Conservation (phyloP, 2,113 vertebrate species). For the Pygoscelis adeliae region DNA sequence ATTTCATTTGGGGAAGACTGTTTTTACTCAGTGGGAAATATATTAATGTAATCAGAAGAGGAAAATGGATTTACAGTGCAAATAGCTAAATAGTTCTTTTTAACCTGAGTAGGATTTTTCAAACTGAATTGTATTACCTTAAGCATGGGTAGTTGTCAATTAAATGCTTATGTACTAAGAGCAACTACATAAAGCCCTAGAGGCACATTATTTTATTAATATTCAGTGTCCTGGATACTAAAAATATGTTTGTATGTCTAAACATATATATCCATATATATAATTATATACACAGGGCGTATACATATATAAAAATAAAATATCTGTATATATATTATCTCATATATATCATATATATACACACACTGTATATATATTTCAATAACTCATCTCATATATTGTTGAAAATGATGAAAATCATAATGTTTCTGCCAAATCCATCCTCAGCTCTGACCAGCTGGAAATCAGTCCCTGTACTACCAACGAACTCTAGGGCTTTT, state of each 20-base stretch:
- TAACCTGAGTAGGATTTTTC: neutral
- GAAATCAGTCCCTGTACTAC: neutral
- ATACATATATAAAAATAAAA: neutral
- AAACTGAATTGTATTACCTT: neutral
- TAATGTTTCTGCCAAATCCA: neutral
- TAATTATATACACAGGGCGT: neutral
- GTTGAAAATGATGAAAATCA: neutral
- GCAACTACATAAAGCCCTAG: neutral
- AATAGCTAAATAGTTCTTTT: neutral
- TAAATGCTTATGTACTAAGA: neutral
- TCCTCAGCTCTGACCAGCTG: neutral
- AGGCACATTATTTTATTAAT: neutral
- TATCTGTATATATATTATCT: neutral
- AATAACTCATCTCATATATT: neutral
- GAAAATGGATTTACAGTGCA: neutral
- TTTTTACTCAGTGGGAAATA: neutral
- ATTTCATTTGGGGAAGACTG: neutral
- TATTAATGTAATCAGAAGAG: neutral
- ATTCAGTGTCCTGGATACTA: neutral
- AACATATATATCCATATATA: neutral
- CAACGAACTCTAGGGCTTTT: neutral
- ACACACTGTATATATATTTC: neutral
- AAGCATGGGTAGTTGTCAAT: neutral
- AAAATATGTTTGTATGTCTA: neutral
- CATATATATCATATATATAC: neutral